Evolutionary conservation across 2,113 vertebrate genomes (phyloP).

Genomic region (Enhydra lutris): DNA sequence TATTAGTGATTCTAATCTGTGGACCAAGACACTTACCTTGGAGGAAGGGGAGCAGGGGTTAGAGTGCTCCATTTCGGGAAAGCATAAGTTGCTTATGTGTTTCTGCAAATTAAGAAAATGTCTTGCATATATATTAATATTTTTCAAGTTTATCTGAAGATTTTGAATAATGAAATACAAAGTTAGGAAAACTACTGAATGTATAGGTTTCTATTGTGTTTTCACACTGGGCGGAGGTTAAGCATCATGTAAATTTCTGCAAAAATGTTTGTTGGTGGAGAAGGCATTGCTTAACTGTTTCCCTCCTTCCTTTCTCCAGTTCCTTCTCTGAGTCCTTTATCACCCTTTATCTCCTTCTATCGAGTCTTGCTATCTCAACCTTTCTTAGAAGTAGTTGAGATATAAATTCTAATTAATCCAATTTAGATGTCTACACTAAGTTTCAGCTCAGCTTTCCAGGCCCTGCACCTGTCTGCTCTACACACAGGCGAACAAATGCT

Average conservation of each 20-base stretch:
- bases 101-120: slow-evolving; percentile 30
- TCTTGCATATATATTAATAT: neutral
- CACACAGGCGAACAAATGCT: neutral
- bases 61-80: slow-evolving; percentile 19
- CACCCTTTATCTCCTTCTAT: neutral
- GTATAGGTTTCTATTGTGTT: neutral
- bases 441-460: neutral
- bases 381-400: neutral
- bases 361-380: neutral
- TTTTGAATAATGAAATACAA: slow-evolving; percentile 29
- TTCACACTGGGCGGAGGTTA: slow-evolving; percentile 9
- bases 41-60: neutral
- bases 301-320: neutral
- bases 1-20: slow-evolving; percentile 28
- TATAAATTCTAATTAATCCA: neutral
- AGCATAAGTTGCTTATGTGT: neutral
- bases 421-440: neutral
- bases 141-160: slow-evolving; percentile 36
- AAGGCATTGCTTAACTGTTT: neutral
- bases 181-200: slow-evolving; percentile 12
- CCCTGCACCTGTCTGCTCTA: neutral
- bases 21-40: neutral
- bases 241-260: neutral
- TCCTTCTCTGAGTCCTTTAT: neutral
- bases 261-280: neutral